Evolutionary conservation across 2,888 invertebrate genomes (phyloP).

Genomic region (Agyllia agylla): DNA sequence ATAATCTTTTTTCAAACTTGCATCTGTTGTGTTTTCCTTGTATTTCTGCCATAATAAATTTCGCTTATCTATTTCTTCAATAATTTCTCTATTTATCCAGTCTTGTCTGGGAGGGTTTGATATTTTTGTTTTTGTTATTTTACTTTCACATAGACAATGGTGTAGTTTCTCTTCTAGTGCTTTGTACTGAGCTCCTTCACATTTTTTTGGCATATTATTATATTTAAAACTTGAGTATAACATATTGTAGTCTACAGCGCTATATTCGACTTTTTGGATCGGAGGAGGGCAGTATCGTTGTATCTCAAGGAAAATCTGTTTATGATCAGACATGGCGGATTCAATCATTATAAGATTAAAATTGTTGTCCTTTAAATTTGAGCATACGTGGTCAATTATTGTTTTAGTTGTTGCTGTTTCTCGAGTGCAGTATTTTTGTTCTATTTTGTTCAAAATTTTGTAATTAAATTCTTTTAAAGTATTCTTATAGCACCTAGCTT

Average conservation of each 20-base stretch:
- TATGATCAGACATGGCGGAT: background rate
- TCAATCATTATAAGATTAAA: background rate
- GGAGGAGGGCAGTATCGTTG: too few species aligned
- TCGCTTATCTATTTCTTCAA: constrained; percentile 15
- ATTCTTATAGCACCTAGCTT: background rate
- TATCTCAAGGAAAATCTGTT: background rate
- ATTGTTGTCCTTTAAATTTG: background rate
- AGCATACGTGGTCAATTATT: background rate
- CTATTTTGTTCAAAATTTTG: constrained; percentile 10
- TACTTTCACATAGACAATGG: background rate
- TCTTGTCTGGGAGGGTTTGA: constrained; percentile 16
- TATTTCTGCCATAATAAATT: constrained; percentile 17
- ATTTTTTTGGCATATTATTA: background rate
- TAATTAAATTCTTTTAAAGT: background rate
- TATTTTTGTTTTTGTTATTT: constrained; percentile 22
- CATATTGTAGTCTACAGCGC: background rate
- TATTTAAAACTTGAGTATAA: background rate
- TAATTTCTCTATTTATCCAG: constrained; percentile 16
- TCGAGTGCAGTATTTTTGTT: background rate
- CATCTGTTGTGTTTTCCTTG: constrained; percentile 16
- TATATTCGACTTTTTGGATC: background rate
- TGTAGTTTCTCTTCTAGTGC: background rate
- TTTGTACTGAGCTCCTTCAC: background rate
- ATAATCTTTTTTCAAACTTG: background rate
- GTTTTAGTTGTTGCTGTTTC: background rate